phyloP scores from a whole-genome alignment of 2,113 vertebrate genomes.

The Cephalopholis sonnerati region DNA sequence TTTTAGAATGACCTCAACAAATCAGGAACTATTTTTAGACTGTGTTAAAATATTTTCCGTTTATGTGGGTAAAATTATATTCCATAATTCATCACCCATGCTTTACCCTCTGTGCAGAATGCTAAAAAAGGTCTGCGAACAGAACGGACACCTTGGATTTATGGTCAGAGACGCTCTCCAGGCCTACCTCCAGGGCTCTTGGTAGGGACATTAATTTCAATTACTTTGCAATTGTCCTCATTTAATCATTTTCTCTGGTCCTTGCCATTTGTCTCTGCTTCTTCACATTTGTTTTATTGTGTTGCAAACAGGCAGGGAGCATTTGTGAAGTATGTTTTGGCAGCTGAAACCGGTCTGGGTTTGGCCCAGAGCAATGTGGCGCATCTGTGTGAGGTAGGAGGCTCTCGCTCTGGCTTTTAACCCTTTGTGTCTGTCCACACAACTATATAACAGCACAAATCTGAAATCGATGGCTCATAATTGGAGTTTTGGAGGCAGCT shows the following conservation, averaged over 20 bases:
- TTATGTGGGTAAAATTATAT: slow-evolving; percentile 51
- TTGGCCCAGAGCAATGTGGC: slow-evolving; percentile 94
- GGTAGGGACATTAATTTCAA: slow-evolving; percentile 82
- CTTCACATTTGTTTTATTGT: slow-evolving; percentile 23
- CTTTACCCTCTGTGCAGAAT: slow-evolving; percentile 82
- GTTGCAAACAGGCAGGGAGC: slow-evolving; percentile 87
- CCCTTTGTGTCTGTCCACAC: not conserved
- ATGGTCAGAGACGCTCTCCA: slow-evolving; percentile 90
- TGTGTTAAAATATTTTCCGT: slow-evolving; percentile 41
- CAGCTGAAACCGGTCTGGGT: slow-evolving; percentile 93
- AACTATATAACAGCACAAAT: slow-evolving; percentile 1
- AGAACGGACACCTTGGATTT: slow-evolving; percentile 92
- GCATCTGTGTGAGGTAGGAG: slow-evolving; percentile 90
- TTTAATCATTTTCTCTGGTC: slow-evolving; percentile 29
- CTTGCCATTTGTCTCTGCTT: not conserved
- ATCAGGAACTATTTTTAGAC: slow-evolving; percentile 60
- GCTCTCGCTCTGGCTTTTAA: not conserved
- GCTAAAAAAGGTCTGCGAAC: slow-evolving; percentile 90
- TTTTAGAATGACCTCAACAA: slow-evolving; percentile 57
- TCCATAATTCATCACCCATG: slow-evolving; percentile 55
- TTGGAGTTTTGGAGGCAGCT: slow-evolving; percentile 21
- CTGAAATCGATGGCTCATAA: slow-evolving; percentile 17
- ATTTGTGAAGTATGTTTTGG: slow-evolving; percentile 89
- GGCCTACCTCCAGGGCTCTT: slow-evolving; percentile 88
- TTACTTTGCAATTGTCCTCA: slow-evolving; percentile 43